phyloP scores from a whole-genome alignment of 2,888 invertebrate species.

The Trachelus iudaicus region DNA sequence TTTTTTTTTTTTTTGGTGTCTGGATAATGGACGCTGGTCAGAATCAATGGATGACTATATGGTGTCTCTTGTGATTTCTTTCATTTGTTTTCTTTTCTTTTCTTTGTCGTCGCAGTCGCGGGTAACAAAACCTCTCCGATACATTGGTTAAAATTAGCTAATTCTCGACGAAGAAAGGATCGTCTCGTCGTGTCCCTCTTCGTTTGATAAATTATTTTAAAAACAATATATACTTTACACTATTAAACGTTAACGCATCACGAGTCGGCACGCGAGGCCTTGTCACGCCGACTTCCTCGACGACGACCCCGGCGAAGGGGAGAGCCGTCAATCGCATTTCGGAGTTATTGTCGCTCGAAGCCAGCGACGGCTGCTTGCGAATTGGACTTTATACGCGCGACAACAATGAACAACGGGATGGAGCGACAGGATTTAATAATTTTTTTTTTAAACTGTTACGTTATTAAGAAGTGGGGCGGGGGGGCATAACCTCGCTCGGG shows the following conservation, averaged over 20 bases:
- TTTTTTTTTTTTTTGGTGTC: neutral
- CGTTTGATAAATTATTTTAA: neutral
- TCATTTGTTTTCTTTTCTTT: constrained; percentile 10
- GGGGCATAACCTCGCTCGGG: neutral
- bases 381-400: neutral
- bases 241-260: neutral
- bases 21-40: neutral
- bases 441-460: neutral
- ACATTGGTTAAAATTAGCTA: constrained; percentile 5
- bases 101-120: constrained; percentile 20
- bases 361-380: neutral
- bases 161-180: neutral
- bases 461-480: neutral
- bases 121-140: constrained; percentile 9
- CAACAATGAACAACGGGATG: neutral
- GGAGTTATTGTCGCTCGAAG: neutral
- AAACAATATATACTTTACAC: neutral
- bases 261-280: neutral
- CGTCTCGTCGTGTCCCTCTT: neutral
- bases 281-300: neutral
- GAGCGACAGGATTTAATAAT: neutral
- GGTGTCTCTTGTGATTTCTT: neutral
- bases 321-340: neutral
- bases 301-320: neutral
- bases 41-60: neutral